Evolutionary conservation across 1,140 invertebrate species (phyloP).

Genomic region (Procambarus virginalis): DNA sequence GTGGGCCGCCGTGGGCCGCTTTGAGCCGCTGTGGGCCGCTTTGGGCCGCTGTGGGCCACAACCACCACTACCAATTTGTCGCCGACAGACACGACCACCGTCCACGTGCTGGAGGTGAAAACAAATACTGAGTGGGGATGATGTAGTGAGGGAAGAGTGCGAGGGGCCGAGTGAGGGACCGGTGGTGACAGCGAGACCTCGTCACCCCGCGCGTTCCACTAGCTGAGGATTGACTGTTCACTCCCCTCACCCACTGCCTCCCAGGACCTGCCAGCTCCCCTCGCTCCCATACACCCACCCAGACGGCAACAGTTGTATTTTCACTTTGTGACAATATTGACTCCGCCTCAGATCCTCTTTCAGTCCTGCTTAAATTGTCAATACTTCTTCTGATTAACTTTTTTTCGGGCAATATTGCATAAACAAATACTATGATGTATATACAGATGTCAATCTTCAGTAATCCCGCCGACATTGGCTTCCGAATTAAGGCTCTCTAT

Average conservation of each 20-base stretch:
- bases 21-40: too few species aligned
- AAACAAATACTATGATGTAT: neutral
- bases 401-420: neutral
- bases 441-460: conserved; percentile 10
- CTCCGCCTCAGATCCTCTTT: neutral
- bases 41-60: too few species aligned
- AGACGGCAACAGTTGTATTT: conserved; percentile 22
- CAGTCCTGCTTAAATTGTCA: too few species aligned
- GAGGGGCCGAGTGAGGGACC: neutral
- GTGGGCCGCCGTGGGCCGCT: too few species aligned
- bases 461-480: conserved; percentile 13
- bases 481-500: conserved; percentile 45
- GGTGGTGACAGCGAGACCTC: conserved; percentile 49
- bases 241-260: conserved; percentile 24
- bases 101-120: neutral
- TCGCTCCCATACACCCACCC: neutral
- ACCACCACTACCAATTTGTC: neutral
- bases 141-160: neutral
- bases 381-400: neutral
- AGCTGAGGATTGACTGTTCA: conserved; percentile 57
- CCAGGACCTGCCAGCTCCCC: conserved; percentile 10
- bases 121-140: neutral
- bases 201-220: conserved; percentile 25
- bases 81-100: neutral
- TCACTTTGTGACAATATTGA: too few species aligned